Evolutionary conservation across 1,140 invertebrate genomes (phyloP).

Genomic region (Gryllus bimaculatus): DNA sequence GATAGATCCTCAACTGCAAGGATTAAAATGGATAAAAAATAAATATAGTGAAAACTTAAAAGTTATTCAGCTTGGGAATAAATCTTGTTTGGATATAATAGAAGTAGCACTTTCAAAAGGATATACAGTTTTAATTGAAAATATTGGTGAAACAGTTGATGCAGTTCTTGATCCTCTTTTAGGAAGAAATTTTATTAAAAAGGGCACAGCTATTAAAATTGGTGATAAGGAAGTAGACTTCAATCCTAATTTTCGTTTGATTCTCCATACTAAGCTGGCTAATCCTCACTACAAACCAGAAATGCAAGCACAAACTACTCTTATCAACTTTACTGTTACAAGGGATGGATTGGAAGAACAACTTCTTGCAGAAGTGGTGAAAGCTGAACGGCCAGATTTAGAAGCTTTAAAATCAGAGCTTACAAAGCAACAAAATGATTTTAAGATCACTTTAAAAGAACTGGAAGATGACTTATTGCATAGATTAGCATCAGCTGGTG

Average conservation of each 20-base stretch:
- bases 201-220: conserved; percentile 68
- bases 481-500: conserved; percentile 79
- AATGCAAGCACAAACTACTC: conserved; percentile 92
- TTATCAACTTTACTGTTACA: conserved; percentile 94
- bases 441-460: conserved; percentile 85
- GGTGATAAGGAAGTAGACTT: conserved; percentile 89
- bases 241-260: conserved; percentile 68
- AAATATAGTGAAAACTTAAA: conserved; percentile 39
- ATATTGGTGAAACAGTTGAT: conserved; percentile 81
- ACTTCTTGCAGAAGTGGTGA: conserved; percentile 85
- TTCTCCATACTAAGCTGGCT: conserved; percentile 86
- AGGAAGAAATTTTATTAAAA: conserved; percentile 77
- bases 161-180: conserved; percentile 85
- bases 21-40: conserved; percentile 92
- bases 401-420: conserved; percentile 63
- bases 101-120: conserved; percentile 73
- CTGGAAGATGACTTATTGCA: conserved; percentile 83
- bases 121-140: conserved; percentile 62
- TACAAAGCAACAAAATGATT: conserved; percentile 88
- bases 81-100: conserved; percentile 74
- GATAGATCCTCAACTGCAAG: conserved; percentile 87
- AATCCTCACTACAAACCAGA: conserved; percentile 95
- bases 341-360: conserved; percentile 88
- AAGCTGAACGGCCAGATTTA: conserved; percentile 84
- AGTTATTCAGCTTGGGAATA: conserved; percentile 67